These are phyloP conservation scores for Amblyjoppa proteus DNA, from an alignment of 2,888 invertebrate genomes.

Conservation along the genomic window DNA sequence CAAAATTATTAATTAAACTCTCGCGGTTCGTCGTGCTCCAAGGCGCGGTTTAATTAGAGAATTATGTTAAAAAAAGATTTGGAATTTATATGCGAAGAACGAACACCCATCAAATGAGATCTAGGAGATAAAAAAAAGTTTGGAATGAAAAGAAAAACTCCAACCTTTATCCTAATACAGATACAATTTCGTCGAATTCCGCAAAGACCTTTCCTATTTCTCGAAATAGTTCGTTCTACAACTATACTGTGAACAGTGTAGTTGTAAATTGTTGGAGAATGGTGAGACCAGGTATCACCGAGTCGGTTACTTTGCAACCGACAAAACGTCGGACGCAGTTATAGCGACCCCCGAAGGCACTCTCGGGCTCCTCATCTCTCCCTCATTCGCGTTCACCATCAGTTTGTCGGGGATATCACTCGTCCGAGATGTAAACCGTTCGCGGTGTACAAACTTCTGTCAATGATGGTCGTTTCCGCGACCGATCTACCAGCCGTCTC, in stretches of 20 bases:
- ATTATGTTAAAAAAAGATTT: background rate
- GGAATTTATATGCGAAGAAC: background rate
- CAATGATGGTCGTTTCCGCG: slow-evolving; percentile 27
- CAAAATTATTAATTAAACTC: background rate
- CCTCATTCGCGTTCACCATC: slow-evolving; percentile 4
- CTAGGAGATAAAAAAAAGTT: background rate
- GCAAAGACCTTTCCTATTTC: background rate
- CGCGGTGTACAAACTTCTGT: slow-evolving; percentile 47
- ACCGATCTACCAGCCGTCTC: slow-evolving; percentile 21
- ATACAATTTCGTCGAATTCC: background rate
- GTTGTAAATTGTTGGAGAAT: background rate
- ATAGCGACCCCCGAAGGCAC: slow-evolving; percentile 1
- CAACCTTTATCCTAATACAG: background rate
- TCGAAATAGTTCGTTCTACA: background rate
- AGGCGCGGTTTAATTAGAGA: background rate
- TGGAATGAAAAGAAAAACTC: background rate
- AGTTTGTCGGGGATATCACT: slow-evolving; percentile 21
- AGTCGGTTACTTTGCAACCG: slow-evolving; percentile 36
- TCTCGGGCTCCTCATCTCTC: background rate
- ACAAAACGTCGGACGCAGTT: slow-evolving; percentile 50
- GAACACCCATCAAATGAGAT: background rate
- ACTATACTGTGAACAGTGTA: background rate
- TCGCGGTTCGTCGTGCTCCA: background rate
- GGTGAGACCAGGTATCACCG: slow-evolving; percentile 7
- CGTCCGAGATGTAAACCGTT: slow-evolving; percentile 35